phyloP scores from a whole-genome alignment of 2,113 vertebrate species.

The Butastur rufipennis region DNA sequence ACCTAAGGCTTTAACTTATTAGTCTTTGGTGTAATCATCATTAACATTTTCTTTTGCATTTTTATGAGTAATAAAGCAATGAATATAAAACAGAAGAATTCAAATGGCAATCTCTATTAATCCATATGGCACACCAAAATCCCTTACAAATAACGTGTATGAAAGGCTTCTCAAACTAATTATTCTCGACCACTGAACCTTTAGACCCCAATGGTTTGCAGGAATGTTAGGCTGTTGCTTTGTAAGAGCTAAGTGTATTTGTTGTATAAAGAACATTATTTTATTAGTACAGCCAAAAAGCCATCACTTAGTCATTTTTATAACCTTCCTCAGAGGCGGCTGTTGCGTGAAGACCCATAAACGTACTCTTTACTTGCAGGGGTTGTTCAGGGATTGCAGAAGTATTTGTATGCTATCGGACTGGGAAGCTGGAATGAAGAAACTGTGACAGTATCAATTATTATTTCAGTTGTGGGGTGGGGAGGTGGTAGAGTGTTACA shows the following conservation, averaged over 20 bases:
- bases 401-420: accelerated
- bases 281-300: not conserved
- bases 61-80: constrained; percentile 62
- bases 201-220: not conserved
- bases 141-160: not conserved
- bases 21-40: constrained; percentile 75
- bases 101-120: constrained; percentile 12
- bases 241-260: accelerated
- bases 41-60: constrained; percentile 72
- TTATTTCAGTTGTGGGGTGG: not conserved
- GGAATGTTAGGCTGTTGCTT: not conserved
- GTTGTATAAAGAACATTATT: not conserved
- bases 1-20: constrained; percentile 73
- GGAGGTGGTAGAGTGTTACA: not conserved
- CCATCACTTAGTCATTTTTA: accelerated
- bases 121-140: not conserved
- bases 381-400: not conserved
- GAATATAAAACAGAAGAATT: constrained; percentile 10
- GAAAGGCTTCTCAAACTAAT: not conserved
- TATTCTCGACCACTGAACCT: not conserved
- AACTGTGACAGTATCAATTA: too few relatives aligned
- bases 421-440: not conserved
- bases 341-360: accelerated
- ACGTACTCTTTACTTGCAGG: accelerated
- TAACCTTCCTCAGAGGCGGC: accelerated